These are phyloP conservation scores for Clostera curtula DNA, from an alignment of 2,888 invertebrate genomes.

Conservation along the genomic window DNA sequence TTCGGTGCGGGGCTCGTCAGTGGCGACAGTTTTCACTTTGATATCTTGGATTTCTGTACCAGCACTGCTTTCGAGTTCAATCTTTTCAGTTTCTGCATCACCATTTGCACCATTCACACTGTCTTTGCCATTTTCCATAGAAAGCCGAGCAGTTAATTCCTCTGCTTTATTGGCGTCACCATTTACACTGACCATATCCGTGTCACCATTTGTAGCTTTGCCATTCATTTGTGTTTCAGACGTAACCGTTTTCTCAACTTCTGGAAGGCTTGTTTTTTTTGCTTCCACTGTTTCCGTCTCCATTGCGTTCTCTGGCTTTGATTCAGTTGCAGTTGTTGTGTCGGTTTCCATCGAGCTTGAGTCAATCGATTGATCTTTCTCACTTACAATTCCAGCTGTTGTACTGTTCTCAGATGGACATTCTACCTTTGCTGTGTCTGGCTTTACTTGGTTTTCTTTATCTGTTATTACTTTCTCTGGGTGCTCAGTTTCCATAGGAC, in stretches of 20 bases:
- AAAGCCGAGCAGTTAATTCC: conserved; percentile 48
- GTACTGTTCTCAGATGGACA: conserved; percentile 8
- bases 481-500: conserved; percentile 7
- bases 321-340: too few relatives aligned
- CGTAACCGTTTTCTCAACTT: conserved; percentile 24
- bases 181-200: conserved; percentile 37
- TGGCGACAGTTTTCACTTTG: conserved; percentile 72
- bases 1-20: conserved; percentile 57
- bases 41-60: conserved; percentile 57
- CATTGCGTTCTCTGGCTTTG: conserved; percentile 14
- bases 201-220: conserved; percentile 46
- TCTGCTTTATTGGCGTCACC: conserved; percentile 48
- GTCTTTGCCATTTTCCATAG: conserved; percentile 52
- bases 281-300: conserved; percentile 18
- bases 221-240: conserved; percentile 52
- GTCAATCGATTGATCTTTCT: too few relatives aligned
- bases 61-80: conserved; percentile 50
- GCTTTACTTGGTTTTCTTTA: conserved; percentile 10
- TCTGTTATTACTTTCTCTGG: conserved; percentile 7
- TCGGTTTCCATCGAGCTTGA: conserved; percentile 13
- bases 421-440: conserved; percentile 6
- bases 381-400: too few relatives aligned
- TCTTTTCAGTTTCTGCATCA: conserved; percentile 37
- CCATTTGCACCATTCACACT: conserved; percentile 41
- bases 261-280: conserved; percentile 16